Base-by-base conservation (phyloP, 2,113 vertebrate species). In the Neodontobutis hainanensis region DNA sequence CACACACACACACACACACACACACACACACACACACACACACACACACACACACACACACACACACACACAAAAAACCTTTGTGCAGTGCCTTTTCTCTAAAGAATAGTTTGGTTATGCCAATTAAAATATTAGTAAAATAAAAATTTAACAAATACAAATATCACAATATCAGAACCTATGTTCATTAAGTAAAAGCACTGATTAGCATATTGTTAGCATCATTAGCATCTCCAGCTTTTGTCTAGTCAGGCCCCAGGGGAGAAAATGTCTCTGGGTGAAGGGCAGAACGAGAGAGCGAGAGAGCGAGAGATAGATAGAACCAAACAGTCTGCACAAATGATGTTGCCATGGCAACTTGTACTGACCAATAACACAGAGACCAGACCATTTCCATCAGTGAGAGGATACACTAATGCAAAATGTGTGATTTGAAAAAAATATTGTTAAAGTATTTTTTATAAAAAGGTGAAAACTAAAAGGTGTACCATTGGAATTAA, bases 311-410 rank as follows among this genome's bases (percentile, higher is more conserved):
- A 44, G 11, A 15, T 14, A 10, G 16, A 56, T 15, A 42, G 56
- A n/a, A 11, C 52, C 11, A 53, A 27, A 46, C 42, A 70, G 65
- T 52, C 74, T 64, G 78, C 76, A 75, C 68, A 64, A 66, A 78
- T 85, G 73, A 73, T 77, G 92, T 92, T 89, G 62, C 89, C 76
- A 91, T 92, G 87, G 85, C 69, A 11, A 92, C 81, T 53, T 47
- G 58, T 58, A 70, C 73, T 82, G 83, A 75, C 57, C 32, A 81
- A 38, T 55, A 53, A 55, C 52, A 36, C 12, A 55, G 7, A 12
- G 5, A 32, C 35, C 34, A 35, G 5, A 32, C 35, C 14, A 36
- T n/a, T 4, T 5, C n/a, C 34, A 36, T 32, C 35, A 8, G 2
- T 8, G 4, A 4, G 12, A 55, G 15, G 34, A 38, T 4, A 12